A percentile compares a stretch with the other conserved stretches of the same genome.
Evolutionary conservation across 2,113 vertebrate genomes (phyloP).

Genomic region (Xenotilapia caudafasciata): DNA sequence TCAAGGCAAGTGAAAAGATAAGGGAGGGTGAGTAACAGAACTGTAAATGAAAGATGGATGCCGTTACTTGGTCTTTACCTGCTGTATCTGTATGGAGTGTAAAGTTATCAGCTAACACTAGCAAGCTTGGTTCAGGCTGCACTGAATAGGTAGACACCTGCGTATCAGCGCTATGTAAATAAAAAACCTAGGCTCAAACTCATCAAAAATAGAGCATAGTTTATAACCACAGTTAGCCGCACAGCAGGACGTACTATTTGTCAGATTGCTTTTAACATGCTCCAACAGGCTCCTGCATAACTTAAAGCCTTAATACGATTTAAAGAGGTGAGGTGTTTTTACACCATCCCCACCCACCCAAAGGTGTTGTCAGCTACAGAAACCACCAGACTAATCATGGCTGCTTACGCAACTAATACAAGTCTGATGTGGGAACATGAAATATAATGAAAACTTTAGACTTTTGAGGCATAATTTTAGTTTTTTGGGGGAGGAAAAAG

Average conservation of each 20-base stretch:
- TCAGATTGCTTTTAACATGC: not conserved
- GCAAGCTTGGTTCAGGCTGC: not conserved
- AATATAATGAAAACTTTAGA: not conserved
- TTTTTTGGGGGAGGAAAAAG: not conserved
- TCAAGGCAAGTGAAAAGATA: not conserved
- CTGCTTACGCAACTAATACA: not conserved
- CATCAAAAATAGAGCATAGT: not conserved
- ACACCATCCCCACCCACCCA: rapidly evolving
- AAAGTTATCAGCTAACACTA: not conserved
- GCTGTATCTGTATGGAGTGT: not conserved
- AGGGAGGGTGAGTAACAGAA: rapidly evolving
- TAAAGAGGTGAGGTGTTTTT: not conserved
- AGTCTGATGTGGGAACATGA: not conserved
- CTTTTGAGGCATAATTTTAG: not conserved
- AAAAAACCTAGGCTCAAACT: not conserved
- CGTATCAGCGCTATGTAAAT: not conserved
- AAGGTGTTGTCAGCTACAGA: not conserved
- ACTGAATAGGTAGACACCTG: not conserved
- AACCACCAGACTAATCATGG: not conserved
- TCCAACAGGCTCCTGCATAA: not conserved
- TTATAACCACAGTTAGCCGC: rapidly evolving
- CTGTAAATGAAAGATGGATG: not conserved
- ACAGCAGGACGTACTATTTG: not conserved
- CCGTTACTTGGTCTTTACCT: not conserved
- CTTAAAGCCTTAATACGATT: not conserved